phyloP scores from a whole-genome alignment of 2,888 invertebrate genomes.

The Synergus itoensis region DNA sequence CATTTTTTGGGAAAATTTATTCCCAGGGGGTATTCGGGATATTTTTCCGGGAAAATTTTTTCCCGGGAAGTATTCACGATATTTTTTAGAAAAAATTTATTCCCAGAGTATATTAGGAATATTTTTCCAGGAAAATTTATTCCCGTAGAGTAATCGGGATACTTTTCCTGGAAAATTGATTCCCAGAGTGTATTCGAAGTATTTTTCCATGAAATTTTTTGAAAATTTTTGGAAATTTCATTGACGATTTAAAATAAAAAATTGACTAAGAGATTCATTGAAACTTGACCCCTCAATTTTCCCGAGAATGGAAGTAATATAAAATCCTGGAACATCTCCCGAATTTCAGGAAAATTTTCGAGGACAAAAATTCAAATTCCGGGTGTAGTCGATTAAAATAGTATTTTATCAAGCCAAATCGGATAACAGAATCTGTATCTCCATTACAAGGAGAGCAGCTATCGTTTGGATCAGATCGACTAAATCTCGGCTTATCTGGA shows the following conservation, averaged over 20 bases:
- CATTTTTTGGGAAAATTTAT: too few species aligned
- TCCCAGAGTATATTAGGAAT: background rate
- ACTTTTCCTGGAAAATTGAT: background rate
- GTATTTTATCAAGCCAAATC: conserved; percentile 5
- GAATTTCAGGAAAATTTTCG: background rate
- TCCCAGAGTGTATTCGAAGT: background rate
- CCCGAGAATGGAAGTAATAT: background rate
- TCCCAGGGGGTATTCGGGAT: too few species aligned
- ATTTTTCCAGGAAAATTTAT: background rate
- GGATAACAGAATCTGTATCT: conserved; percentile 16
- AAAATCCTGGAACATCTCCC: background rate
- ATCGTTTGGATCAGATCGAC: conserved; percentile 73
- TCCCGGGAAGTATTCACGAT: background rate
- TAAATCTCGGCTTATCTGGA: conserved; percentile 75
- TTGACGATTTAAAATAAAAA: too few species aligned
- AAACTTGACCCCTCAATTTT: too few species aligned
- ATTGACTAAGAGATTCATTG: too few species aligned
- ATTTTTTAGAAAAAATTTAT: too few species aligned
- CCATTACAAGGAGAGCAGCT: conserved; percentile 59
- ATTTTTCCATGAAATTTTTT: background rate
- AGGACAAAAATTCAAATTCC: background rate
- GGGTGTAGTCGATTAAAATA: background rate
- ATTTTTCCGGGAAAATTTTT: too few species aligned
- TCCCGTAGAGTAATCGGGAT: background rate
- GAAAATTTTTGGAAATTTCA: background rate